Evolutionary conservation across 2,888 invertebrate species (phyloP), one percentile per base, ranked within the genome.

Genomic region (Andrena hattorfiana): DNA sequence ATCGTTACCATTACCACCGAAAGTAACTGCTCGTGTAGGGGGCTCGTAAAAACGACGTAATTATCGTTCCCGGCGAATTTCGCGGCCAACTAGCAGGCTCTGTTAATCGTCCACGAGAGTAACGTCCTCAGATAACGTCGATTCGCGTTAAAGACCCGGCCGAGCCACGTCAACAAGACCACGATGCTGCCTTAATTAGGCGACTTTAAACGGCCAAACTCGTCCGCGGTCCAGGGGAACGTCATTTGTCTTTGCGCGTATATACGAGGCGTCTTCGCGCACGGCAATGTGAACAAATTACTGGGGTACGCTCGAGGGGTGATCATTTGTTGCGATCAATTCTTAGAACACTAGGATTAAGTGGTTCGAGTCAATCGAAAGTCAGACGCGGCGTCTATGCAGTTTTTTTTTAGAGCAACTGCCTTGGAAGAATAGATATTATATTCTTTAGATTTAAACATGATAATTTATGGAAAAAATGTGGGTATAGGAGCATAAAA

Each of bases 21-120:
- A 73, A 68, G 56, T 68, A 71, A 78, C 54, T 30, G 71, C 49
- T 56, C 26, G 70, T 23, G 51, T 49, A 51, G 23, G 63, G 16
- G 32, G 72, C 71, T 60, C 77, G 74, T 83, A 81, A 83, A 81
- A 77, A 67, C 77, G 26, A 32, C 68, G 69, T 69, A 71, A 79
- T 69, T 74, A 72, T 81, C 77, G 78, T 75, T 67, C 35, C 42
- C 66, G 66, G 75, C 81, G 83, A 81, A 87, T 84, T 42, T 84
- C 69, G 78, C 66, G 78, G 42, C 51, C 66, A 75, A 83, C 81
- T 81, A 85, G 75, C 67, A 77, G 72, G 76, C 51, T 72, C 80
- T 79, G 71, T 80, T 83, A 80, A 83, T 72, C 75, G 80, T 56
- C 28, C 67, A 51, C n/a, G 20, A 51, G 72, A 60, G 66, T 62